Conservation (phyloP, 2,113 vertebrate genomes). For the Acrocephalus arundinaceus region DNA sequence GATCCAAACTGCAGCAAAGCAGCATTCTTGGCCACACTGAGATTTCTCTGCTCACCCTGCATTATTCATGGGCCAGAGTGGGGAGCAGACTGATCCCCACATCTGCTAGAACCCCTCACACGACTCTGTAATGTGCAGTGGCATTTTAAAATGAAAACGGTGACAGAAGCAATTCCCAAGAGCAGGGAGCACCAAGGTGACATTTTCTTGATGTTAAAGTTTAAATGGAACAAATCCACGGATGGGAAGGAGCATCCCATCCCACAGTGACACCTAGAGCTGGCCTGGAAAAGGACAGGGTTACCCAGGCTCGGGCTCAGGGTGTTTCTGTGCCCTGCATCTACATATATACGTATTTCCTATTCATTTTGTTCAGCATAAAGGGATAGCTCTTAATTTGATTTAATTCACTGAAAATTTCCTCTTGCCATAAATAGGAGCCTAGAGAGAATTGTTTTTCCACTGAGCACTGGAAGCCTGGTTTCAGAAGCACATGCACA, state of each 20-base stretch:
- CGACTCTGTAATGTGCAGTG: not conserved
- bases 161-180: slow-evolving; percentile 50
- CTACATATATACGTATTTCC: not conserved
- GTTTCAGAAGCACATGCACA: not conserved
- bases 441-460: slow-evolving; percentile 37
- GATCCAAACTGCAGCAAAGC: not conserved
- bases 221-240: slow-evolving; percentile 46
- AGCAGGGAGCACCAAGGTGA: slow-evolving; percentile 53
- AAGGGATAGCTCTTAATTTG: slow-evolving; percentile 19
- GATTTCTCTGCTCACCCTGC: not conserved
- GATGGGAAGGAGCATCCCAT: slow-evolving; percentile 7
- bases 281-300: slow-evolving; percentile 22
- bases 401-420: slow-evolving; percentile 32
- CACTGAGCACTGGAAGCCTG: not conserved
- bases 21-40: not conserved
- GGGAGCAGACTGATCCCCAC: not conserved
- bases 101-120: not conserved
- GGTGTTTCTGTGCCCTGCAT: not conserved
- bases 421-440: slow-evolving; percentile 18
- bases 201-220: slow-evolving; percentile 61
- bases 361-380: not conserved
- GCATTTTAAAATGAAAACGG: slow-evolving; percentile 31
- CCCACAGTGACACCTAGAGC: slow-evolving; percentile 53
- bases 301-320: not conserved
- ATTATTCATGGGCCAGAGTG: not conserved